phyloP scores from a whole-genome alignment of 2,113 vertebrate species.

The Nasalis larvatus region DNA sequence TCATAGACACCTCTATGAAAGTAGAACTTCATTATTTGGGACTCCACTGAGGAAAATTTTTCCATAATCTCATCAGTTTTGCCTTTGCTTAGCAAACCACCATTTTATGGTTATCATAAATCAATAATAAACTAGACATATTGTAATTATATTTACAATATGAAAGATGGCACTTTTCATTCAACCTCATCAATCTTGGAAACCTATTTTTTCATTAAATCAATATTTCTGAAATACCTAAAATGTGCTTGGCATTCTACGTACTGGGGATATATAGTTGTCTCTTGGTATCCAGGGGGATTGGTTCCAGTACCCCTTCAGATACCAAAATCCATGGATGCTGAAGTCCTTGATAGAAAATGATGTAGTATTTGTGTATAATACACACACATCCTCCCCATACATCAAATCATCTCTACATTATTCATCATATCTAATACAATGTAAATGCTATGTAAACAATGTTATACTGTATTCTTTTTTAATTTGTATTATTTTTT shows the following conservation, averaged over 20 bases:
- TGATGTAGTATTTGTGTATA: neutral
- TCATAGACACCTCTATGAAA: slow-evolving; percentile 18
- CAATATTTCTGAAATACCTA: slow-evolving; percentile 3
- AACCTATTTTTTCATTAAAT: neutral
- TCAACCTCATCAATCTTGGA: neutral
- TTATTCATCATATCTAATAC: neutral
- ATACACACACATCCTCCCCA: neutral
- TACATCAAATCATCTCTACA: neutral
- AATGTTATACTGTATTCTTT: neutral
- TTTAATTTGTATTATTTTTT: neutral
- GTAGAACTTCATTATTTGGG: neutral
- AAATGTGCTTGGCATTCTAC: neutral
- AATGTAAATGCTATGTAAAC: neutral
- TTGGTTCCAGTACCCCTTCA: neutral
- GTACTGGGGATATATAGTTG: neutral
- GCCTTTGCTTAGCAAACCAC: neutral
- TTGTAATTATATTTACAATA: neutral
- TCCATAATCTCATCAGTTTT: slow-evolving; percentile 11
- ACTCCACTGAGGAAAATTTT: neutral
- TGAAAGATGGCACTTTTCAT: neutral
- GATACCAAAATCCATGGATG: neutral
- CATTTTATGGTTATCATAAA: neutral
- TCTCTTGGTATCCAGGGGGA: neutral
- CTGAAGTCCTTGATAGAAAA: neutral
- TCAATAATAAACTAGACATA: neutral